Percentiles rank a stretch among this genome's conserved stretches.
Evolutionary conservation across 2,888 invertebrate species (phyloP).

Genomic region (Parnassius smintheus): DNA sequence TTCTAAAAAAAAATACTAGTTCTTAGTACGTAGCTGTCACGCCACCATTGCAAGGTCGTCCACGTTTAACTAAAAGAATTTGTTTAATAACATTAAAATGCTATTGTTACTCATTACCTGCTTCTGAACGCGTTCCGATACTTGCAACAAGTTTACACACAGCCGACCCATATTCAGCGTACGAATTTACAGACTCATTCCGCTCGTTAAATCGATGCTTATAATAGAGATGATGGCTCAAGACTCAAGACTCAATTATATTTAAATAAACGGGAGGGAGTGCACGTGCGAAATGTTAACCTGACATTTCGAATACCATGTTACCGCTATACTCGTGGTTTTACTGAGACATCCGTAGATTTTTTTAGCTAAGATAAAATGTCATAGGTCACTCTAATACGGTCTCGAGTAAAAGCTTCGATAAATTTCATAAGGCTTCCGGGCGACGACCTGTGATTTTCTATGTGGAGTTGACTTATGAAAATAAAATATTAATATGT

Average conservation of each 20-base stretch:
- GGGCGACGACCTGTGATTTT: conserved; percentile 9
- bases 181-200: conserved; percentile 54
- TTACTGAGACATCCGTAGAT: conserved; percentile 2
- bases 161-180: conserved; percentile 59
- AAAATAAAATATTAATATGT: too few species aligned
- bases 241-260: conserved; percentile 54
- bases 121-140: conserved; percentile 33
- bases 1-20: conserved; percentile 1
- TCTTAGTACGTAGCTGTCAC: conserved; percentile 8
- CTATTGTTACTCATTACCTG: conserved; percentile 37
- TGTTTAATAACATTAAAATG: conserved; percentile 17
- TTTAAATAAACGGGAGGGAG: conserved; percentile 54
- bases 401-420: conserved; percentile 15
- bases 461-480: not conserved
- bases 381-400: conserved; percentile 26
- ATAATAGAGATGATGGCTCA: conserved; percentile 70
- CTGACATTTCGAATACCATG: conserved; percentile 47
- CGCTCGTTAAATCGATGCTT: conserved; percentile 73
- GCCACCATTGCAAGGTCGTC: conserved; percentile 16
- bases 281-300: conserved; percentile 56
- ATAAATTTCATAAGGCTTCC: conserved; percentile 12
- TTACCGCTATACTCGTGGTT: conserved; percentile 3
- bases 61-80: conserved; percentile 9
- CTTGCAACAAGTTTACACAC: conserved; percentile 44
- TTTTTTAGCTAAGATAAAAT: conserved; percentile 19